Conservation (phyloP, 2,797 vertebrate species). For the Lagocephalus sceleratus region DNA sequence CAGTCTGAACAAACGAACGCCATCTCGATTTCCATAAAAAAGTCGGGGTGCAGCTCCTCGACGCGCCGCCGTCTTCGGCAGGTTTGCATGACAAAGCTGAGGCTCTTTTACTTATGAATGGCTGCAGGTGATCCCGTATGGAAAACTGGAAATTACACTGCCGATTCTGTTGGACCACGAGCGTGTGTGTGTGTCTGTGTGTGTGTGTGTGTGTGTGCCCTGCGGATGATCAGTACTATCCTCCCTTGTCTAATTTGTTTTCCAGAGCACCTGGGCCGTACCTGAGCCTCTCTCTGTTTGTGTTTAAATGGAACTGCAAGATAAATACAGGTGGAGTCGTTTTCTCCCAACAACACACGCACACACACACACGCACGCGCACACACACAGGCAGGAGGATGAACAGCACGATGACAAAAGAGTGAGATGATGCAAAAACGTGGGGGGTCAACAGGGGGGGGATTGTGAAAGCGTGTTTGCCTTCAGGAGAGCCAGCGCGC, state of each 20-base stretch:
- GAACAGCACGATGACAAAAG: slow-evolving; percentile 25
- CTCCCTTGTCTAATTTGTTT: slow-evolving; percentile 71
- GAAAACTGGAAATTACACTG: slow-evolving; percentile 56
- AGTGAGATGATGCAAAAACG: slow-evolving; percentile 1
- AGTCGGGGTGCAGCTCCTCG: slow-evolving; percentile 3
- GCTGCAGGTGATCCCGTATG: slow-evolving; percentile 43
- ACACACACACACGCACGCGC: neutral
- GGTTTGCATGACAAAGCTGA: slow-evolving; percentile 42
- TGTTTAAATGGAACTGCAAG: slow-evolving; percentile 58
- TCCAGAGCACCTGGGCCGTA: slow-evolving; percentile 66
- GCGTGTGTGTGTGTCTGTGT: slow-evolving; percentile 15
- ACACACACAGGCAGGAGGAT: slow-evolving; percentile 8
- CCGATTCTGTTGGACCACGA: slow-evolving; percentile 63
- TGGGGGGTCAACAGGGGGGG: neutral
- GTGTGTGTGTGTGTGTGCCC: slow-evolving; percentile 13
- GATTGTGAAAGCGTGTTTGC: neutral
- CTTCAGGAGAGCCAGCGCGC: too few relatives aligned
- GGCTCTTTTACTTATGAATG: slow-evolving; percentile 53
- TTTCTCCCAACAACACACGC: slow-evolving; percentile 39
- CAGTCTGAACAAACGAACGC: neutral
- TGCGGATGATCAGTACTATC: slow-evolving; percentile 46
- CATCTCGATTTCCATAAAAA: neutral
- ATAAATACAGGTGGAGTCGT: slow-evolving; percentile 77
- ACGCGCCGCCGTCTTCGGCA: slow-evolving; percentile 14
- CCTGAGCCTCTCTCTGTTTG: slow-evolving; percentile 19